A percentile compares a stretch with the other conserved stretches of the same genome.
phyloP scores from a whole-genome alignment of 2,888 invertebrate species.

The Euplexia lucipara region DNA sequence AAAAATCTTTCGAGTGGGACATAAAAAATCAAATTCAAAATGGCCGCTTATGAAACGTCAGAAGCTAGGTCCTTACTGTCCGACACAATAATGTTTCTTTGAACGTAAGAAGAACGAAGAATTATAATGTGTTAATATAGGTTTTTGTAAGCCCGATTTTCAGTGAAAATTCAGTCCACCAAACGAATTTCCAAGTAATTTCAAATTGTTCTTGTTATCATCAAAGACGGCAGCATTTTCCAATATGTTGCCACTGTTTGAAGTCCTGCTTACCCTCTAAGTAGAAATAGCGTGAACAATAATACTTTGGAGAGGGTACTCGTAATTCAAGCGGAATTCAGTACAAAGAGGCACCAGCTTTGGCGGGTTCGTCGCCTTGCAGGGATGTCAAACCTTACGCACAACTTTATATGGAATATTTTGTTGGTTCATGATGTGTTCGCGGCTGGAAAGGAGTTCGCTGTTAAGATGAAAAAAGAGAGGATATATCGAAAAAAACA shows the following conservation, averaged over 20 bases:
- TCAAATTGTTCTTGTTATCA: slow-evolving; percentile 22
- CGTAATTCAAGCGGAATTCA: slow-evolving; percentile 66
- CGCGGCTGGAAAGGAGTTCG: too few species aligned
- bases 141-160: too few species aligned
- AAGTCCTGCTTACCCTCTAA: slow-evolving; percentile 43
- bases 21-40: too few species aligned
- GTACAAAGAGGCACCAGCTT: slow-evolving; percentile 59
- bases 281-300: slow-evolving; percentile 55
- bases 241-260: slow-evolving; percentile 50
- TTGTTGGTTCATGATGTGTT: background rate
- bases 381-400: slow-evolving; percentile 46
- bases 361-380: slow-evolving; percentile 51
- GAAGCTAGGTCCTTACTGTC: too few species aligned
- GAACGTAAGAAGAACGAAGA: too few species aligned
- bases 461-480: background rate
- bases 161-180: too few species aligned
- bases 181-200: slow-evolving; percentile 34
- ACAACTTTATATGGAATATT: slow-evolving; percentile 8
- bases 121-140: too few species aligned
- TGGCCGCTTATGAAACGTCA: too few species aligned
- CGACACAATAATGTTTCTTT: too few species aligned
- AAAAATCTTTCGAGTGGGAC: too few species aligned
- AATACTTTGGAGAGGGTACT: slow-evolving; percentile 65
- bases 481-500: too few species aligned
- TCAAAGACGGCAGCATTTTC: slow-evolving; percentile 14